Conservation (phyloP, 2,797 vertebrate genomes). For the Coendou prehensilis region DNA sequence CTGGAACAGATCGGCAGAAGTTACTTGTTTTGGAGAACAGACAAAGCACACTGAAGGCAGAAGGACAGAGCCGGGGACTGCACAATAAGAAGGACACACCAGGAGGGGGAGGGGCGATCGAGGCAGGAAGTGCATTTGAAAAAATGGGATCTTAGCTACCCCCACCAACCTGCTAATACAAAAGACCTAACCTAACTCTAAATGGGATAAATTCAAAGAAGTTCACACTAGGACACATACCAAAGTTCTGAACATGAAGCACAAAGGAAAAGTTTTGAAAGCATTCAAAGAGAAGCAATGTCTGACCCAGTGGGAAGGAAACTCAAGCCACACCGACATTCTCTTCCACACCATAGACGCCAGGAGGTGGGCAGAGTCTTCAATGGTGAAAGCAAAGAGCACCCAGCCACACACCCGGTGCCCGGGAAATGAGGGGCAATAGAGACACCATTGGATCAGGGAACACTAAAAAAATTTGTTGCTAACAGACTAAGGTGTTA, state of each 20-base stretch:
- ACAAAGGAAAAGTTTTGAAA: background rate
- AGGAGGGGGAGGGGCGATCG: background rate
- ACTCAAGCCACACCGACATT: background rate
- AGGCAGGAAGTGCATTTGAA: background rate
- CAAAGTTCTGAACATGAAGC: background rate
- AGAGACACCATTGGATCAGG: background rate
- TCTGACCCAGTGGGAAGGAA: background rate
- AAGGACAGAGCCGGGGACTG: too few relatives aligned
- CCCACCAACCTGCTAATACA: background rate
- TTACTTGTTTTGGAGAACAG: background rate
- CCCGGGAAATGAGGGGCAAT: background rate
- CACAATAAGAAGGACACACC: background rate
- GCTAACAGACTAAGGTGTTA: background rate
- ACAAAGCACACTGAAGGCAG: background rate
- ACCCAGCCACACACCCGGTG: background rate
- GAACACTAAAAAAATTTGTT: background rate
- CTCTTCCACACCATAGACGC: background rate
- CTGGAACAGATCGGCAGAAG: background rate
- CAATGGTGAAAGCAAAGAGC: background rate
- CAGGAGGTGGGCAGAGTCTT: background rate
- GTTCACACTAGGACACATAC: background rate
- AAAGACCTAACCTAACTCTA: background rate
- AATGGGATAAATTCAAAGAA: background rate
- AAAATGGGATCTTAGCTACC: background rate
- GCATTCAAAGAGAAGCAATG: background rate